A percentile compares a stretch with the other conserved stretches of the same genome.
Conservation (phyloP, 2,113 vertebrate genomes). For the Pluvialis apricaria region DNA sequence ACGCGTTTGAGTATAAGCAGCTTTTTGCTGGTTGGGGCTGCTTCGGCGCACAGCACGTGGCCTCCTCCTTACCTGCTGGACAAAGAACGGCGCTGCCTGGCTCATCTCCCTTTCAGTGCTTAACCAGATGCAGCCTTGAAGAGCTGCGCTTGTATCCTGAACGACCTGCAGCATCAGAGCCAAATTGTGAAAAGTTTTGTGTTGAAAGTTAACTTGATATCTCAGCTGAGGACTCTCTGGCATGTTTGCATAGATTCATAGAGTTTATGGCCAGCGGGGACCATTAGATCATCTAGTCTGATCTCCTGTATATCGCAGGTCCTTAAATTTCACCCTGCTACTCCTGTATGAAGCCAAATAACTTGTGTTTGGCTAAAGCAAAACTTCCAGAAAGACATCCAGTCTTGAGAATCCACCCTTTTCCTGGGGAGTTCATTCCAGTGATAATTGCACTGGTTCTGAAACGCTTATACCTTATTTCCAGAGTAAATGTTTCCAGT, state of each 20-base stretch:
- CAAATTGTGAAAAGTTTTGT: slow-evolving; percentile 61
- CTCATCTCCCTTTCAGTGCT: background rate
- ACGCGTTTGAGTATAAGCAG: background rate
- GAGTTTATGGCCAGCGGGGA: slow-evolving; percentile 57
- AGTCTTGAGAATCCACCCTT: slow-evolving; percentile 49
- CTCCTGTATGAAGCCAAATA: slow-evolving; percentile 44
- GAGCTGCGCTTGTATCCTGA: slow-evolving; percentile 17
- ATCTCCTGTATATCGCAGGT: slow-evolving; percentile 65
- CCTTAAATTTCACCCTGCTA: slow-evolving; percentile 60
- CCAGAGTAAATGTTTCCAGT: background rate
- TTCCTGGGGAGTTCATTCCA: slow-evolving; percentile 29
- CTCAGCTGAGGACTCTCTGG: slow-evolving; percentile 65
- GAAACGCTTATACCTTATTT: background rate
- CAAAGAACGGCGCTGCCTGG: background rate
- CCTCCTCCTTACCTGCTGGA: slow-evolving; percentile 3
- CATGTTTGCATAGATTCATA: slow-evolving; percentile 51
- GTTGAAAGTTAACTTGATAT: slow-evolving; percentile 59
- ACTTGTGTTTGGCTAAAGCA: slow-evolving; percentile 39
- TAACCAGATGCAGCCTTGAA: slow-evolving; percentile 29
- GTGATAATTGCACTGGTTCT: slow-evolving; percentile 12
- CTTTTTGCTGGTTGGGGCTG: background rate
- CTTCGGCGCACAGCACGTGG: background rate
- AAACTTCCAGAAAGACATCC: slow-evolving; percentile 51
- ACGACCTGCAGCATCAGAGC: slow-evolving; percentile 19
- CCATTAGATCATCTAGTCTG: slow-evolving; percentile 65